Percentiles rank a stretch among this genome's conserved stretches.
These are phyloP conservation scores for Florisuga fusca DNA, from an alignment of 2,797 vertebrate genomes.

Conservation along the genomic window DNA sequence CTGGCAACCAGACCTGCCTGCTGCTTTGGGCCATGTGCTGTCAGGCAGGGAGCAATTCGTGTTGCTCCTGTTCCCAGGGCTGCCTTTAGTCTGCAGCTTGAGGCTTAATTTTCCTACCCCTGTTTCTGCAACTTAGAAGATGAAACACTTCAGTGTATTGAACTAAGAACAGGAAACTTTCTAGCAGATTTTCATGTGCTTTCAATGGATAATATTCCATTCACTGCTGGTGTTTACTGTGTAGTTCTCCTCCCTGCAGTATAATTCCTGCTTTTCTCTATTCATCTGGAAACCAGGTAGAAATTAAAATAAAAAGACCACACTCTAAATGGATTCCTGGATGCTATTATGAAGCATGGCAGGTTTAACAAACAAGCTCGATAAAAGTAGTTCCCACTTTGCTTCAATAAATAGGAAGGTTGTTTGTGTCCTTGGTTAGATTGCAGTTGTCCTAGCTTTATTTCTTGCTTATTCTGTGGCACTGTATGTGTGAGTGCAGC, in stretches of 20 bases:
- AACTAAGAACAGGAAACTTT: slow-evolving; percentile 20
- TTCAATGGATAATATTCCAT: slow-evolving; percentile 5
- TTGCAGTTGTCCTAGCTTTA: slow-evolving; percentile 38
- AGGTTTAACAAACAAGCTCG: slow-evolving; percentile 65
- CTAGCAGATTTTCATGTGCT: slow-evolving; percentile 9
- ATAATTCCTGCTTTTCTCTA: slow-evolving; percentile 45
- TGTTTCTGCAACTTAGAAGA: background rate
- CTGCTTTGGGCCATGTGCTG: background rate
- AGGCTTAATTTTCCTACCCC: background rate
- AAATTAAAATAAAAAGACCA: slow-evolving; percentile 73
- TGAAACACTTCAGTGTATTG: background rate
- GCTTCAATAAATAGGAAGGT: slow-evolving; percentile 55
- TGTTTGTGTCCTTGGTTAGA: slow-evolving; percentile 53
- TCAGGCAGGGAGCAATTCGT: background rate
- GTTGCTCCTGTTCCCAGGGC: background rate
- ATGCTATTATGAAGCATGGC: slow-evolving; percentile 52
- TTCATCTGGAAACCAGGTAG: slow-evolving; percentile 52
- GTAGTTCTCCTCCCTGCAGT: slow-evolving; percentile 31
- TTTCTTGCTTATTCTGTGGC: slow-evolving; percentile 41
- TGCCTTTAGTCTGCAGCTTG: background rate
- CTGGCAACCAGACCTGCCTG: background rate
- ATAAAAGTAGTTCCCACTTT: slow-evolving; percentile 57
- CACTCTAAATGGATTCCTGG: slow-evolving; percentile 53
- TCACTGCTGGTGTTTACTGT: slow-evolving; percentile 18
- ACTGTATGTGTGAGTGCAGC: background rate